Evolutionary conservation across 1,140 invertebrate genomes (phyloP), one percentile per base, ranked within the genome.

Genomic region (Camponotus pennsylvanicus): DNA sequence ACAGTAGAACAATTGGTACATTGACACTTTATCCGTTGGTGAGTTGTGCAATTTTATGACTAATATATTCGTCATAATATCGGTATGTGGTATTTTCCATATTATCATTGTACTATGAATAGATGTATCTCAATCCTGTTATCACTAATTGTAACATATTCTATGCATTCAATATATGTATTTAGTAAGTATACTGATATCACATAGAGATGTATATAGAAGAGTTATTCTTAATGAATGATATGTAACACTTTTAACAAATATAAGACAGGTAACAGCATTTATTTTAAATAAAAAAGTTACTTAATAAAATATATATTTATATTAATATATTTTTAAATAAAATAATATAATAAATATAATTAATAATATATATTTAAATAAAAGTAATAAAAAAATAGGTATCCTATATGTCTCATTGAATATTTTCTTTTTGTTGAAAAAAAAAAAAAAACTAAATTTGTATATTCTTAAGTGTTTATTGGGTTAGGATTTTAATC

Each of bases 21-120:
- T 27, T 69, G 34, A 69, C 8, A 40, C 34, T 27, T 75, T 32
- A 40, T 42, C 15, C 0, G 0, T n/a, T 42, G 64, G 66, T 80
- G n/a, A 80, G 78, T 32, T 9, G 15, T 15, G 21, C 13, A 55
- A 55, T 59, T 55, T 70, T 42, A 13, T 11, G 3, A 52, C 40
- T 13, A 32, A 57, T 64, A 64, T 49, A 67, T 59, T 80, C 64
- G 37, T 70, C 78, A 45, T 59, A 70, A 70, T 57, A 59, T 80
- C 18, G 66, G 64, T 55, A 70, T 70, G 66, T 21, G 3, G 4
- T 0, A 59, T 27, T 15, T 70, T 70, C 52, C 59, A 21, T 70
- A 4, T 80, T 18, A 70, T 70, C 34, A 80, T 18, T 21, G 6
- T 70, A 21, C 5, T n/a, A 13, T 45, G 37, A 80, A 1, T 59